Conservation (phyloP, 2,888 invertebrate genomes). For the Caenorhabditis parvicauda region DNA sequence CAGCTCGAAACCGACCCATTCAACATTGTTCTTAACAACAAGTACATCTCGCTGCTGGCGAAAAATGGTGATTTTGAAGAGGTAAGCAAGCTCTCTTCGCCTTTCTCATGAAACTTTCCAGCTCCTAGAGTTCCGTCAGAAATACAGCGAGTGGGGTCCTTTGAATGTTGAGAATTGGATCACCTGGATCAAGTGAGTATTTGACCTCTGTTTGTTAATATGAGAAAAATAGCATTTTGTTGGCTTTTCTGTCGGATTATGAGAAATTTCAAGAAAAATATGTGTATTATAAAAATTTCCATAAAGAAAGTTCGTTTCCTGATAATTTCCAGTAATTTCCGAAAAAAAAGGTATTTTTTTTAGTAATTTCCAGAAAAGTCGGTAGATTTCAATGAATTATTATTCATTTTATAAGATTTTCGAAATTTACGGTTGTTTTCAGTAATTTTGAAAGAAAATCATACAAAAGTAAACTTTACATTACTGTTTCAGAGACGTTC, state of each 20-base stretch:
- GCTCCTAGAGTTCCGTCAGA: constrained; percentile 11
- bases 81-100: constrained; percentile 3
- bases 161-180: constrained; percentile 23
- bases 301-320: too few relatives aligned
- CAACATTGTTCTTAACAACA: constrained; percentile 10
- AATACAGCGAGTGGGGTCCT: constrained; percentile 13
- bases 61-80: constrained; percentile 36
- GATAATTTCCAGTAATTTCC: too few relatives aligned
- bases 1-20: constrained; percentile 22
- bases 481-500: constrained; percentile 11
- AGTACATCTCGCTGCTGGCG: constrained; percentile 12
- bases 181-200: constrained; percentile 32
- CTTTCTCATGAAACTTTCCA: background rate
- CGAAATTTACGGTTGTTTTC: too few relatives aligned
- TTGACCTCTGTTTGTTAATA: too few relatives aligned
- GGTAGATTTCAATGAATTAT: too few relatives aligned
- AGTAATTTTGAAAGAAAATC: background rate
- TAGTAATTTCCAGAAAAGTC: too few relatives aligned
- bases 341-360: too few relatives aligned
- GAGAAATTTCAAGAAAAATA: too few relatives aligned
- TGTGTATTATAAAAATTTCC: too few relatives aligned
- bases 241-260: too few relatives aligned
- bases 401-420: too few relatives aligned
- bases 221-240: too few relatives aligned
- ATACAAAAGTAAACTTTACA: background rate